Evolutionary conservation across 2,888 invertebrate genomes (phyloP), one percentile per base, ranked within the genome.

Genomic region (Liopterus haemorrhoidalis): DNA sequence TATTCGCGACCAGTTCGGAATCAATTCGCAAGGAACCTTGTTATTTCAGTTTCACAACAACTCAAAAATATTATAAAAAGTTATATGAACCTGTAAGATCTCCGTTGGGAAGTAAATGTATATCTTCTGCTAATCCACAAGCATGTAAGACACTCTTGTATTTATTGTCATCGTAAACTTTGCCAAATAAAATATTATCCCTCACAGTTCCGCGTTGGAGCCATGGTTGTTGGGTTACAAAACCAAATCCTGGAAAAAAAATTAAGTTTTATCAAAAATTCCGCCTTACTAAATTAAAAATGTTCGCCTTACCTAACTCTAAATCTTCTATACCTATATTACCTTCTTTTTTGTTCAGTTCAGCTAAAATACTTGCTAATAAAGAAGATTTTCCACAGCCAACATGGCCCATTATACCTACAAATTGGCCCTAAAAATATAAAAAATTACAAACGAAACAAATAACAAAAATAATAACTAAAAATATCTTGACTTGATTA

Each of bases 111-210:
- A 68, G 50, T 9, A 54, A 49, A 21, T 55, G 52, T 6, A 68
- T 53, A 54, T 69, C 68, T 27, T 66, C 65, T 6, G 50, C 47
- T 20, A 69, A 49, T 32, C 66, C 63, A 63, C 96, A 95, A 0
- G 88, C 89, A 55, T 83, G 80, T 8, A 97, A 60, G 0, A 95
- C 84, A 2, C 71, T 70, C 56, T 80, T 81, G 65, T 96, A 97
- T 64, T 79, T 82, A 8, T 73, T 72, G 48, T 82, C 81, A 59
- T 93, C 85, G 55, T 82, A 92, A 0, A 81, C 73, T 57, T 80
- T 81, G 1, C 95, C 96, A 72, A 96, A 96, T 22, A 96, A 71
- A 54, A 99, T 93, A 65, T 97, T 99, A 45, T 94, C 91, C 37
- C 86, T 76, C 33, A 99, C 78, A 1, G 91, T 88, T 24, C 88